Base-by-base conservation (phyloP, 2,888 invertebrate species). In the Allacma fusca region DNA sequence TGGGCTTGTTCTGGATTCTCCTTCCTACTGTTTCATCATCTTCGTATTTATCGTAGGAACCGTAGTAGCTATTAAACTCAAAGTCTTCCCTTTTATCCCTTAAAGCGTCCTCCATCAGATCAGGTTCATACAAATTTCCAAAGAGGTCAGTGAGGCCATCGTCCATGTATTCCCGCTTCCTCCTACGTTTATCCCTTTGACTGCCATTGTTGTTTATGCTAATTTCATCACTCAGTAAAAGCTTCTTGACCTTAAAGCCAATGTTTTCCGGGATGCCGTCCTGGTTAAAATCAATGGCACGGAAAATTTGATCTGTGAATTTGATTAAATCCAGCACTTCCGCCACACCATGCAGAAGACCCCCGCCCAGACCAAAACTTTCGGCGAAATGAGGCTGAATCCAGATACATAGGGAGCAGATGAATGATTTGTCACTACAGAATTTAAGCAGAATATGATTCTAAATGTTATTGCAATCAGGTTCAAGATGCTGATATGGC, bases 351-450 rank as follows among this genome's bases (percentile, higher is more conserved):
- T 77, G 70, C n/a, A 26, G 13, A 13, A 77, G 7, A 16, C 75
- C 75, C 0, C 62, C 77, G 1, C 76, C 72, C 12, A 77, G 77
- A 0, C 79, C 80, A 76, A 80, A 82, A n/a, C 44, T 77, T n/a
- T 80, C 74, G 4, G 82, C 82, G 71, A 82, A 82, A 40, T 78
- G 72, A 0, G 80, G 78, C 70, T 80, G 79, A 13, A 81, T 59
- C 80, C 80, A 81, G n/a, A 82, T 68, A 34, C 82, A 82, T 1
- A 80, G 5, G 0, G 73, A 26, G 34, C 82, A 82, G 13, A 77
- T 44, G 0, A 40, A 69, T 1, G 78, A 26, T 34, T 76, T 65
- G 16, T 68, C 65, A 13, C 79, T 79, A 13, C 50, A 19, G 19
- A 70, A 40, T 40, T n/a, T n/a, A n/a, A n/a, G n/a, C n/a, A 40